These are phyloP conservation scores for Odontocolon sp. DNA, from an alignment of 2,888 invertebrate species.

Conservation along the genomic window DNA sequence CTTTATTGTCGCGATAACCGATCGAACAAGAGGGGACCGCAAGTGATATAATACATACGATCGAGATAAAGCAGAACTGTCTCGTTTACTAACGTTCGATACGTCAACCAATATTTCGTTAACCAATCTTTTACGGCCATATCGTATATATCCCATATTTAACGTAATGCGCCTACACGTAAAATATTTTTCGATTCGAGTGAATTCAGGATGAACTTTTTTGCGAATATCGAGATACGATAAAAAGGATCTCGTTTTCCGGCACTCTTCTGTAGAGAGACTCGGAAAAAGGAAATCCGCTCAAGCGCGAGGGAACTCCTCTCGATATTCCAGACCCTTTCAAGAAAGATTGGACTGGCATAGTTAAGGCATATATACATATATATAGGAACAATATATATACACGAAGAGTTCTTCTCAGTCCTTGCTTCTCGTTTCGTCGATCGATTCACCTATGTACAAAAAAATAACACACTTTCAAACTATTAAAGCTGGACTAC, in stretches of 20 bases:
- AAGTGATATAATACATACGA: background rate
- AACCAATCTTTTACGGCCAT: too few species aligned
- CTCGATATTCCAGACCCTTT: constrained; percentile 53
- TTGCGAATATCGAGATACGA: too few species aligned
- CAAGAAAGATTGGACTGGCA: constrained; percentile 51
- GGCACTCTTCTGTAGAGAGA: too few species aligned
- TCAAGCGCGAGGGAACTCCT: constrained; percentile 42
- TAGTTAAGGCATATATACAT: constrained; percentile 25
- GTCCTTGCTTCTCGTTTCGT: constrained; percentile 10
- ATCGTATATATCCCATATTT: too few species aligned
- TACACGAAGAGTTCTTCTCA: constrained; percentile 6
- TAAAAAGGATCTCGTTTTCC: too few species aligned
- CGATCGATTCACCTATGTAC: constrained; percentile 31
- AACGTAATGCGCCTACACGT: too few species aligned
- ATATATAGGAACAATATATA: too few species aligned
- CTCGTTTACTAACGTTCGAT: background rate
- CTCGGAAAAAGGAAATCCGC: constrained; percentile 23
- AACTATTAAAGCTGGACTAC: too few species aligned
- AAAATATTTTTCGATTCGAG: too few species aligned
- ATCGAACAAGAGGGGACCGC: constrained; percentile 13
- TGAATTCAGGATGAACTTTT: too few species aligned
- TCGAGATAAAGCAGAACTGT: background rate
- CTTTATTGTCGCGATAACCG: background rate
- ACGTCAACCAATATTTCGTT: too few species aligned
- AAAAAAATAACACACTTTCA: constrained; percentile 30